Evolutionary conservation across 1,140 invertebrate genomes (phyloP).

Genomic region (Drosophila mayri): DNA sequence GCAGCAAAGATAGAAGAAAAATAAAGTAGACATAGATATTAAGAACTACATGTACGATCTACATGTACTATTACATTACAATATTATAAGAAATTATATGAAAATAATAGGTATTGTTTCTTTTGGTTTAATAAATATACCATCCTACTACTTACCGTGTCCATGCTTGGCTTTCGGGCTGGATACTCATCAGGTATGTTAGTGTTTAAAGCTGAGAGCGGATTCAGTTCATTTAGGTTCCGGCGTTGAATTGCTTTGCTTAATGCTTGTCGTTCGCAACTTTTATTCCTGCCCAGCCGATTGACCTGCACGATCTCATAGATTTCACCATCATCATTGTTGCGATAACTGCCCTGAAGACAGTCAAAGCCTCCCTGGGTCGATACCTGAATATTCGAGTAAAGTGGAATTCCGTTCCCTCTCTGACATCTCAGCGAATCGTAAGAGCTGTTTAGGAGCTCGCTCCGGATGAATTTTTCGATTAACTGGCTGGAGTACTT

Average conservation of each 20-base stretch:
- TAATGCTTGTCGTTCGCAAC: neutral
- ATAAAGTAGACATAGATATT: too few relatives aligned
- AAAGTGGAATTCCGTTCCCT: constrained; percentile 33
- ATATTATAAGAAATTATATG: too few relatives aligned
- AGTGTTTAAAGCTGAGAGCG: neutral
- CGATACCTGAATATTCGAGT: constrained; percentile 40
- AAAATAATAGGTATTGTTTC: too few relatives aligned
- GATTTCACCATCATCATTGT: constrained; percentile 67
- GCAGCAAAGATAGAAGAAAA: too few relatives aligned
- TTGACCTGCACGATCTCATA: constrained; percentile 68
- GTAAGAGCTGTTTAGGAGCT: constrained; percentile 67
- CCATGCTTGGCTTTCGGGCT: neutral
- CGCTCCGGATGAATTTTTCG: constrained; percentile 72
- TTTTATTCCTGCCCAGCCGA: neutral
- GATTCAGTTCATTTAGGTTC: constrained; percentile 59
- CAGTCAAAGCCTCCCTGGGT: constrained; percentile 64
- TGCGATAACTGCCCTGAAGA: constrained; percentile 75
- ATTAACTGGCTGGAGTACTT: constrained; percentile 75
- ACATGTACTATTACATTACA: too few relatives aligned
- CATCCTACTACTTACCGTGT: neutral
- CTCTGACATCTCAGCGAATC: constrained; percentile 66
- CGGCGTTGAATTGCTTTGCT: constrained; percentile 49
- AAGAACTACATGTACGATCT: too few relatives aligned
- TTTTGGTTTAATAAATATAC: too few relatives aligned
- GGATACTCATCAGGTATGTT: neutral